These are phyloP conservation scores for Ephestia elutella DNA, from an alignment of 1,140 invertebrate species.

Conservation along the genomic window DNA sequence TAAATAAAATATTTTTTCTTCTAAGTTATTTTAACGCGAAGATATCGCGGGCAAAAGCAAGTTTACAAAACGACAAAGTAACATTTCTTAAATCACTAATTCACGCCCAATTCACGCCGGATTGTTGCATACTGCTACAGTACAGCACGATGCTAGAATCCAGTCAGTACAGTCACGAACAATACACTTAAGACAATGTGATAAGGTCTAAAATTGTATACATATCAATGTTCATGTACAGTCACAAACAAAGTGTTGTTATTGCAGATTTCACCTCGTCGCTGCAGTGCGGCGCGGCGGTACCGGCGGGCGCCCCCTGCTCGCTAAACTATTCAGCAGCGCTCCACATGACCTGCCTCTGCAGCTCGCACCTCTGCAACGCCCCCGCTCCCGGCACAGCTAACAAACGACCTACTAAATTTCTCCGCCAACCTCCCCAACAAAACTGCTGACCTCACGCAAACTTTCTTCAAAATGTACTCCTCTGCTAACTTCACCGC, in stretches of 20 bases:
- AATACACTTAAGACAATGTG: too few species aligned
- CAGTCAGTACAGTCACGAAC: too few species aligned
- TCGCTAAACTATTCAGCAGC: constrained; percentile 29
- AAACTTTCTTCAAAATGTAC: constrained; percentile 45
- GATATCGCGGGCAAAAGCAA: too few species aligned
- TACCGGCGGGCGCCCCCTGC: constrained; percentile 29
- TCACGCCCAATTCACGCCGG: too few species aligned
- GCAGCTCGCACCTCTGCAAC: constrained; percentile 49
- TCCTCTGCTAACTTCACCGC: constrained; percentile 34
- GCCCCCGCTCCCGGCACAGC: constrained; percentile 35
- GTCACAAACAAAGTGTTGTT: constrained; percentile 12
- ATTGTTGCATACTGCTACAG: too few species aligned
- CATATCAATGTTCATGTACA: too few species aligned
- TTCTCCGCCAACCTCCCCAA: constrained; percentile 34
- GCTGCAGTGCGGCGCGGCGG: constrained; percentile 36
- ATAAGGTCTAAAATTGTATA: too few species aligned
- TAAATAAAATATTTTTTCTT: too few species aligned
- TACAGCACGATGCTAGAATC: too few species aligned
- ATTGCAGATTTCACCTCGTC: constrained; percentile 48
- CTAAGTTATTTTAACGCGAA: too few species aligned
- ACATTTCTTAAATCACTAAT: too few species aligned
- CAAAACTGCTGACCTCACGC: constrained; percentile 31
- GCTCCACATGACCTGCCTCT: constrained; percentile 46
- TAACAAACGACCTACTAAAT: constrained; percentile 43
- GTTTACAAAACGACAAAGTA: too few species aligned